Evolutionary conservation across 2,113 vertebrate species (phyloP), one percentile per base, ranked within the genome.

Genomic region (Zootoca vivipara): DNA sequence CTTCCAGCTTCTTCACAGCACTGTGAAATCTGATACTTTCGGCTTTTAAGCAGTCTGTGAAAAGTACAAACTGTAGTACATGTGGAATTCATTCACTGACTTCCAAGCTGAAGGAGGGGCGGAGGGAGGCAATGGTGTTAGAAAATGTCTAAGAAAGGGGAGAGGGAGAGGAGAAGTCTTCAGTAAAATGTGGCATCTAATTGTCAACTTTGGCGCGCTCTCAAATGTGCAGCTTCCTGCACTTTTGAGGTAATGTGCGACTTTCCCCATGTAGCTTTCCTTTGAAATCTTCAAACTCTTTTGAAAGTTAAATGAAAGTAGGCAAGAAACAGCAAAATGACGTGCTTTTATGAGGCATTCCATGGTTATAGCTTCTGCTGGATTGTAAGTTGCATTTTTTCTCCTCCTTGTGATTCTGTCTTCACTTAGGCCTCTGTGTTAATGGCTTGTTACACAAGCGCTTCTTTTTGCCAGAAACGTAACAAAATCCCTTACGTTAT

Each of bases 31-130:
- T 82, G 96, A 97, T 96, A 95, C 91, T 94, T 52, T 94, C 93
- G 79, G 92, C 95, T 94, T 96, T 95, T 90, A 95, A 97, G 95
- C 93, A 92, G 90, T 81, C 92, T 94, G 95, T 94, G 95, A 95
- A 95, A 96, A 96, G 94, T 93, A 95, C 94, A 95, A 96, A 95
- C 88, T 38, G 93, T 92, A 95, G 96, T 95, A 95, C 96, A 96
- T 96, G 95, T 91, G 95, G 95, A 96, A 97, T 97, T 97, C 97
- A 97, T 97, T 97, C 96, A 97, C 90, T 40, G 78, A 85, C 94
- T 95, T 97, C 96, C 97, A 97, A 92, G 92, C 91, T 94, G 74
- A 64, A 94, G 85, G 92, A 90, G 94, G 91, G 46, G 46, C 9
- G 2, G 10, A 52, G 94, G 94, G 93, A 87, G 81, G 93, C 84